These are phyloP conservation scores for Clarias fuscus DNA, from an alignment of 2,797 vertebrate species.

Conservation along the genomic window DNA sequence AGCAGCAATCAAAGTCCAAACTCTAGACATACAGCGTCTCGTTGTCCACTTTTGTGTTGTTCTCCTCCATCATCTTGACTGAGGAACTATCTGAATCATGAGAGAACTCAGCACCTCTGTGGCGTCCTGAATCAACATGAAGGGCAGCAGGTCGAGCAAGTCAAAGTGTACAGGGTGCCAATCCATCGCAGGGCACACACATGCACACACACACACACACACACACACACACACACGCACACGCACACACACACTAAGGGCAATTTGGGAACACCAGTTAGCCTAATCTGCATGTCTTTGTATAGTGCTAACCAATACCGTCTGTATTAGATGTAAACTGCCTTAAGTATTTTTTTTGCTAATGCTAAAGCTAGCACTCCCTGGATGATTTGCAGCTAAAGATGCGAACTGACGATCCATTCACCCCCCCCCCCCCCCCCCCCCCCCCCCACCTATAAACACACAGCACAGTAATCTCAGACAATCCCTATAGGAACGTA, in stretches of 20 bases:
- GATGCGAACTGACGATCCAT: not conserved
- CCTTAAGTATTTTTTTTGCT: not conserved
- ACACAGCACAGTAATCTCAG: not conserved
- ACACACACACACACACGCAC: no score
- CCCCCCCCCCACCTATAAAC: not conserved
- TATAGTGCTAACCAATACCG: no score
- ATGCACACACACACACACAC: no score
- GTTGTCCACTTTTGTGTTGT: conserved; percentile 57
- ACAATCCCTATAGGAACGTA: not conserved
- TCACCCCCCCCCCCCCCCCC: no score
- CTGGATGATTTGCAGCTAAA: not conserved
- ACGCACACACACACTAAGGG: no score
- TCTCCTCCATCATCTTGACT: conserved; percentile 55
- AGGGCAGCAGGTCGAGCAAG: not conserved
- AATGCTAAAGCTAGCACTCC: not conserved
- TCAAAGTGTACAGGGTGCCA: not conserved
- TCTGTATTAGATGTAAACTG: not conserved
- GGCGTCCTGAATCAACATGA: not conserved
- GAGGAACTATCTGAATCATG: not conserved
- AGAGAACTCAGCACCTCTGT: not conserved
- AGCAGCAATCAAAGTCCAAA: conserved; percentile 70
- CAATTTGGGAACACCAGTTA: no score
- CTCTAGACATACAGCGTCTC: conserved; percentile 65
- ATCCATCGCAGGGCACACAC: no score
- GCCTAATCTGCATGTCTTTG: no score